phyloP scores from a whole-genome alignment of 2,888 invertebrate genomes.

The Volucella inanis region DNA sequence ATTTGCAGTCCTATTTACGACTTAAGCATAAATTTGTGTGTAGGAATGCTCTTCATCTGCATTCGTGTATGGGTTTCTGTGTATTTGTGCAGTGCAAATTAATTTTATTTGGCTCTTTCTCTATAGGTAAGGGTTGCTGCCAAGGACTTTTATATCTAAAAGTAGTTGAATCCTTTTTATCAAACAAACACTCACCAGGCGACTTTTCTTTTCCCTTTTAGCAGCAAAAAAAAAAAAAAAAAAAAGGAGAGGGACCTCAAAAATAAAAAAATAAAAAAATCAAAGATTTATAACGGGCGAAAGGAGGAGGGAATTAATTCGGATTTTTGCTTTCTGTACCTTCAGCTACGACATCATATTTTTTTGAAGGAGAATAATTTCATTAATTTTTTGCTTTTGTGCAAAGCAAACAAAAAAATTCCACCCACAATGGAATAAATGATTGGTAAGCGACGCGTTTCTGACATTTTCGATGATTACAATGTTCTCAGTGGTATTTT shows the following conservation, averaged over 20 bases:
- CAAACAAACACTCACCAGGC: conserved; percentile 43
- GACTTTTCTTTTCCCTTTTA: conserved; percentile 48
- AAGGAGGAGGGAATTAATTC: conserved; percentile 54
- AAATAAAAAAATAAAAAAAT: conserved; percentile 29
- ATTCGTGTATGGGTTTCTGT: conserved; percentile 12
- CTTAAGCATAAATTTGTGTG: conserved; percentile 65
- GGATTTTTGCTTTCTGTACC: conserved; percentile 52
- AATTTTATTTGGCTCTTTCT: conserved; percentile 1
- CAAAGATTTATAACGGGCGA: conserved; percentile 18
- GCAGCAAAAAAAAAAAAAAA: conserved; percentile 51
- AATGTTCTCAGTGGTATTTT: conserved; percentile 59
- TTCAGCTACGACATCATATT: conserved; percentile 50
- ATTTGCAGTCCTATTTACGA: conserved; percentile 58
- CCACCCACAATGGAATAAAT: conserved; percentile 72
- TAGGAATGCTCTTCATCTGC: conserved; percentile 20
- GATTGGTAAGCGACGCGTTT: conserved; percentile 72
- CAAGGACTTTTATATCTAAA: conserved; percentile 46
- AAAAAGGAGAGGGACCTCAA: conserved; percentile 20
- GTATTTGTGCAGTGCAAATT: conserved; percentile 35
- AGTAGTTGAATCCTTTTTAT: conserved; percentile 68
- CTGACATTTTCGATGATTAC: conserved; percentile 74
- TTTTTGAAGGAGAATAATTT: conserved; percentile 52
- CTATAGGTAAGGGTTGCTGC: conserved; percentile 42
- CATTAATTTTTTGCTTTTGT: conserved; percentile 68
- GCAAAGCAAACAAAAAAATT: conserved; percentile 50